Conservation (phyloP, 2,888 invertebrate genomes). For the Timema podura region DNA sequence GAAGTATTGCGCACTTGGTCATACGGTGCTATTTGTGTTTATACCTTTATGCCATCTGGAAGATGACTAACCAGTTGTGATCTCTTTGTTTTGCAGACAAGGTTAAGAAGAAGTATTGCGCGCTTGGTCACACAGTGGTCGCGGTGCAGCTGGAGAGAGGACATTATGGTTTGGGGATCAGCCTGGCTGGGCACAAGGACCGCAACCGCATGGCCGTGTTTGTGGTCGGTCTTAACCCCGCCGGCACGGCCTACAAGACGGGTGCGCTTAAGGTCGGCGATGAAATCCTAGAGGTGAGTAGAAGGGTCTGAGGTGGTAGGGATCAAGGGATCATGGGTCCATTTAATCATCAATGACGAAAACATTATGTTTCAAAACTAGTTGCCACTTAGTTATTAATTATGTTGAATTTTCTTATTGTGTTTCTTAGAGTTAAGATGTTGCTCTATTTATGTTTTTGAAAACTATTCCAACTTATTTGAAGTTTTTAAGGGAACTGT, state of each 20-base stretch:
- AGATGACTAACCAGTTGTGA: too few species aligned
- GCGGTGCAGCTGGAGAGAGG: slow-evolving; percentile 74
- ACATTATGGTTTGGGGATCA: slow-evolving; percentile 78
- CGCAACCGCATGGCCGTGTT: slow-evolving; percentile 94
- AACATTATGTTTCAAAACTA: neutral
- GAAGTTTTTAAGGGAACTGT: too few species aligned
- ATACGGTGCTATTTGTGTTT: slow-evolving; percentile 65
- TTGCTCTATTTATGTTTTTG: too few species aligned
- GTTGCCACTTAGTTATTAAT: neutral
- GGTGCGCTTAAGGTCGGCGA: slow-evolving; percentile 85
- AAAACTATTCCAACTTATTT: too few species aligned
- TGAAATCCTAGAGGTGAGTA: slow-evolving; percentile 83
- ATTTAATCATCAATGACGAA: neutral
- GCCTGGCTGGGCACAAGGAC: slow-evolving; percentile 91
- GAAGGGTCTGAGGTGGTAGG: too few species aligned
- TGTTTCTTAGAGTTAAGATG: too few species aligned
- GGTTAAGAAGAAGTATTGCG: slow-evolving; percentile 87
- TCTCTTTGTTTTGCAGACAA: slow-evolving; percentile 72
- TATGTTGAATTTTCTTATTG: neutral
- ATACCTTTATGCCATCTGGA: too few species aligned
- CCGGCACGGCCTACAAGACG: slow-evolving; percentile 70
- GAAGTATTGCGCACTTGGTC: slow-evolving; percentile 80
- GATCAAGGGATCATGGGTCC: too few species aligned
- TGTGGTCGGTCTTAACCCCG: slow-evolving; percentile 90
- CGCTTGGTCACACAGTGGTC: slow-evolving; percentile 64